These are phyloP conservation scores for Digitonthophagus gazella DNA, from an alignment of 2,888 invertebrate genomes.

Conservation along the genomic window DNA sequence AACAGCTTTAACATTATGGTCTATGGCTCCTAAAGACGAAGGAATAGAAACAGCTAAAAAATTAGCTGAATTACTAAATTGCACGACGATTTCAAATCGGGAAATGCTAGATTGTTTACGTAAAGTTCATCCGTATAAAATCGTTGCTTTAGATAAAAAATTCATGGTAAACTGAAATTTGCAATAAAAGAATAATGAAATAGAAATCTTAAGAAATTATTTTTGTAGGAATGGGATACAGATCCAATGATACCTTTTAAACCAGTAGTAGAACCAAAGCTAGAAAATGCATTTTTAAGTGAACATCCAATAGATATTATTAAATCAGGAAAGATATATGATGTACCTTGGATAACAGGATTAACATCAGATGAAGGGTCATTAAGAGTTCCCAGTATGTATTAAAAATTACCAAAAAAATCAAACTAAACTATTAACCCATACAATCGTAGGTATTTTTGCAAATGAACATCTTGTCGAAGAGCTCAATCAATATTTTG, in stretches of 20 bases:
- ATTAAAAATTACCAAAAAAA: neutral
- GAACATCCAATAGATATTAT: constrained; percentile 50
- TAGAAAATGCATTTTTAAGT: constrained; percentile 50
- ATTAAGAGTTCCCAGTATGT: constrained; percentile 50
- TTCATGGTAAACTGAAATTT: constrained; percentile 60
- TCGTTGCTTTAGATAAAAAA: constrained; percentile 63
- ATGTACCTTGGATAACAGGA: constrained; percentile 55
- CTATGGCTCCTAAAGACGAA: constrained; percentile 54
- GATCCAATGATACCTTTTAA: constrained; percentile 54
- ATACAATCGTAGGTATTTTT: constrained; percentile 36
- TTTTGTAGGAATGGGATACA: constrained; percentile 32
- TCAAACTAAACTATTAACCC: neutral
- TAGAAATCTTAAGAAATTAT: too few species aligned
- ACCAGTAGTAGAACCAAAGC: constrained; percentile 50
- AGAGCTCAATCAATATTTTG: constrained; percentile 49
- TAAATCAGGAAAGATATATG: constrained; percentile 46
- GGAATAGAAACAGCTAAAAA: constrained; percentile 59
- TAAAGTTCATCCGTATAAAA: constrained; percentile 59
- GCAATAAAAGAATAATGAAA: constrained; percentile 1
- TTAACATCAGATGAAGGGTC: constrained; percentile 54
- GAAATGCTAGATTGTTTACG: constrained; percentile 63
- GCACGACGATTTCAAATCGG: constrained; percentile 55
- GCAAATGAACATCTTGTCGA: constrained; percentile 42
- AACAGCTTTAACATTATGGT: constrained; percentile 56
- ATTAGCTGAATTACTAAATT: constrained; percentile 61